phyloP scores from a whole-genome alignment of 2,113 vertebrate species.

The Pseudolaguvia tuberculata region DNA sequence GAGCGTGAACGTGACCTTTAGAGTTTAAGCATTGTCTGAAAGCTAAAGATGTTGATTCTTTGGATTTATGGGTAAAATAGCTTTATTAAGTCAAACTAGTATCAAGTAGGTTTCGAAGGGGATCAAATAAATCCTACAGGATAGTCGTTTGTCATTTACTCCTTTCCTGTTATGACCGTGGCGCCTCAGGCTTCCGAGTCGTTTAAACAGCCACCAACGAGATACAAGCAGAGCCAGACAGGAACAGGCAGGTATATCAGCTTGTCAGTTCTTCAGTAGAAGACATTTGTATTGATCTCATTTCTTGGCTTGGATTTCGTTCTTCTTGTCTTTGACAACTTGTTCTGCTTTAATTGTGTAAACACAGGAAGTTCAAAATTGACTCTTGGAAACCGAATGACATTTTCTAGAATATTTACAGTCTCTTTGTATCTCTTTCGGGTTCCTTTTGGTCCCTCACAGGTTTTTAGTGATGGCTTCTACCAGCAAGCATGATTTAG shows the following conservation, averaged over 20 bases:
- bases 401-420: background rate
- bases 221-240: slow-evolving; percentile 31
- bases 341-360: slow-evolving; percentile 23
- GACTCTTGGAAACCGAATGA: background rate
- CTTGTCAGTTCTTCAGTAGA: slow-evolving; percentile 28
- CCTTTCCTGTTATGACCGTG: background rate
- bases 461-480: slow-evolving; percentile 25
- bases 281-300: slow-evolving; percentile 35
- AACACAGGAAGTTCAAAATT: slow-evolving; percentile 23
- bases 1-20: background rate
- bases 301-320: slow-evolving; percentile 18
- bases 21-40: slow-evolving; percentile 13
- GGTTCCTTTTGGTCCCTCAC: slow-evolving; percentile 5
- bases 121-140: slow-evolving; percentile 13
- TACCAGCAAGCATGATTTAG: slow-evolving; percentile 30
- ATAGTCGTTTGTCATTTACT: slow-evolving; percentile 4
- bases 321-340: slow-evolving; percentile 30
- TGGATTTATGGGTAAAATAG: slow-evolving; percentile 19
- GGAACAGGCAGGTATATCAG: slow-evolving; percentile 39
- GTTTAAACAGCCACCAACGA: slow-evolving; percentile 30
- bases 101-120: background rate
- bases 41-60: slow-evolving; percentile 5
- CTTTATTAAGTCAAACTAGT: slow-evolving; percentile 23
- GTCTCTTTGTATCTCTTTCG: background rate
- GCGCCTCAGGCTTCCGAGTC: slow-evolving; percentile 25